Conservation (phyloP, 2,113 vertebrate genomes). For the Calyptomena viridis region DNA sequence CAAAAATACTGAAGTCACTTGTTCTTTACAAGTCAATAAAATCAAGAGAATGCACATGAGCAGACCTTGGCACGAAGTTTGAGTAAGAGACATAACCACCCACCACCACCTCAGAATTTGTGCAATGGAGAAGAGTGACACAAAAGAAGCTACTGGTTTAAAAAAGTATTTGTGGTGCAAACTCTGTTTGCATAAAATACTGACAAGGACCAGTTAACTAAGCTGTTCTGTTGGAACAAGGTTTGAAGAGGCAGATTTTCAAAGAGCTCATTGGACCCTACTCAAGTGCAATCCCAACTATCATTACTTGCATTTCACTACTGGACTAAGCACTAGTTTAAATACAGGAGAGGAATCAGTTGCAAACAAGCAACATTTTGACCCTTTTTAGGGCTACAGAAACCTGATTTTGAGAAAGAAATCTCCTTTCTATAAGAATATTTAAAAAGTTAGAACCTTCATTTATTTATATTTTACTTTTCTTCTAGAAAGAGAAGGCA, state of each 20-base stretch:
- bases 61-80: background rate
- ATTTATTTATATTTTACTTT: background rate
- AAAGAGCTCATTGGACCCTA: background rate
- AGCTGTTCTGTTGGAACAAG: background rate
- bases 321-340: background rate
- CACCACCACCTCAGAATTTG: background rate
- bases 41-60: background rate
- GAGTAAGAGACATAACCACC: background rate
- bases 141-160: background rate
- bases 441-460: background rate
- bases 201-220: background rate
- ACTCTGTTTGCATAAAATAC: background rate
- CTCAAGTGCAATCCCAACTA: background rate
- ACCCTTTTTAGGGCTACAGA: background rate
- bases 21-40: background rate
- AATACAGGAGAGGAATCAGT: background rate
- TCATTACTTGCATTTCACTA: accelerated
- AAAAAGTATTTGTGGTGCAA: background rate
- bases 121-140: background rate
- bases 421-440: background rate
- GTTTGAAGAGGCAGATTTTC: background rate
- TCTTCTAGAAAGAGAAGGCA: background rate
- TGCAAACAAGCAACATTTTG: background rate
- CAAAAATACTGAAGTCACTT: background rate
- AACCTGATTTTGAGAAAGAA: background rate